Evolutionary conservation across 2,888 invertebrate genomes (phyloP).

Genomic region (Leucophenga maculata): DNA sequence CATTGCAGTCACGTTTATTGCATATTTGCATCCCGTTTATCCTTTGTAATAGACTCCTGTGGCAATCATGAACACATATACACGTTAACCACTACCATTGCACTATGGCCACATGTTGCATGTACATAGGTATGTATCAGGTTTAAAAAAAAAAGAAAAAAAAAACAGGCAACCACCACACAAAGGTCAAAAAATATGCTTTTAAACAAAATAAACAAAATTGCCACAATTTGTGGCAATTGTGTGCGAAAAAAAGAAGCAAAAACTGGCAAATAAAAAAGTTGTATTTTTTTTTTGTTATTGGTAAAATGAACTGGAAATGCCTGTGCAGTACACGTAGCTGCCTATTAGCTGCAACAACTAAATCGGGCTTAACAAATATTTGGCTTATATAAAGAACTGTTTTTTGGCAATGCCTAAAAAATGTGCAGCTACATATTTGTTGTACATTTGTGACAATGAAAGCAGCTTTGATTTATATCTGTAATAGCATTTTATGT

Average conservation of each 20-base stretch:
- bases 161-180: constrained; percentile 10
- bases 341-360: no score
- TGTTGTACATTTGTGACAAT: no score
- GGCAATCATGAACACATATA: neutral
- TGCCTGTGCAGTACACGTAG: no score
- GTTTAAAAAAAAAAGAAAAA: constrained; percentile 22
- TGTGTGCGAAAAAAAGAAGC: neutral
- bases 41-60: constrained; percentile 12
- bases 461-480: no score
- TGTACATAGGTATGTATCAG: constrained; percentile 42
- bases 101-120: constrained; percentile 35
- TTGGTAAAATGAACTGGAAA: no score
- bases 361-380: no score
- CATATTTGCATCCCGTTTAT: neutral
- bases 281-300: no score
- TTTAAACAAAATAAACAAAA: constrained; percentile 21
- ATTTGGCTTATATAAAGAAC: no score
- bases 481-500: no score
- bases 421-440: no score
- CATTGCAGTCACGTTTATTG: constrained; percentile 19
- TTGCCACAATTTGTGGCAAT: constrained; percentile 28
- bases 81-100: neutral
- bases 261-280: no score
- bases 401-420: no score
- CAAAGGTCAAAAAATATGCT: constrained; percentile 17